Base-by-base conservation (phyloP, 1,140 invertebrate genomes). In the Bombus haemorrhoidalis region DNA sequence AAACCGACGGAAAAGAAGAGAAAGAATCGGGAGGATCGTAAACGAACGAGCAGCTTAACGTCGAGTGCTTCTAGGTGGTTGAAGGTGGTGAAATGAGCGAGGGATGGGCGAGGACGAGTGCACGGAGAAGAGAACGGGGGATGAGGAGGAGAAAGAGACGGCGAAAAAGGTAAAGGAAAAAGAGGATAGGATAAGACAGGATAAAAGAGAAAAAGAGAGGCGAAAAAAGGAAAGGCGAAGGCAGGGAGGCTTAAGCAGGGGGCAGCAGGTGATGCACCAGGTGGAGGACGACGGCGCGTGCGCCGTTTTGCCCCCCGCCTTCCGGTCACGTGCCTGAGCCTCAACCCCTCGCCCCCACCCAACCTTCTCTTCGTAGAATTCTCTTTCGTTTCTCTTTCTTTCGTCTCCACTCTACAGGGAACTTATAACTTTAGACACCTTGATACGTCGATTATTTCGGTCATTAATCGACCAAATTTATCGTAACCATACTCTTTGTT, bases 221-320 rank as follows among this genome's bases (percentile, higher is more conserved):
- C 81, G 47, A 53, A 53, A 80, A 73, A 85, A 91, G 85, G 81
- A 80, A 86, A 89, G 88, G 88, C 82, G 87, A 86, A 89, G 89
- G 86, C 86, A 89, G 88, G 88, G 89, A 92, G 91, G 91, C 93
- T 92, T 91, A 93, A 94, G 91, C 92, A 93, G 92, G 93, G 93
- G 93, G 94, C 93, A 95, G 94, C 94, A 95, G 94, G 94, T 95
- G 94, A 95, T 95, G 94, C 93, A 93, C 94, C 94, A 95, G 94
- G 94, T 95, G 94, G 93, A 95, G 92, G 89, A 89, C 92, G 92
- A 93, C 90, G 94, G 93, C 94, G 94, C 94, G 94, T 95, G 94
- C 93, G 94, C 92, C 89, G 89, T 91, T 87, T 92, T 92, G 91
- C 91, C 93, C 92, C 93, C 91, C 91, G 91, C 89, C 91, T 94